phyloP scores from a whole-genome alignment of 1,140 invertebrate genomes.

The Carposina sasakii region DNA sequence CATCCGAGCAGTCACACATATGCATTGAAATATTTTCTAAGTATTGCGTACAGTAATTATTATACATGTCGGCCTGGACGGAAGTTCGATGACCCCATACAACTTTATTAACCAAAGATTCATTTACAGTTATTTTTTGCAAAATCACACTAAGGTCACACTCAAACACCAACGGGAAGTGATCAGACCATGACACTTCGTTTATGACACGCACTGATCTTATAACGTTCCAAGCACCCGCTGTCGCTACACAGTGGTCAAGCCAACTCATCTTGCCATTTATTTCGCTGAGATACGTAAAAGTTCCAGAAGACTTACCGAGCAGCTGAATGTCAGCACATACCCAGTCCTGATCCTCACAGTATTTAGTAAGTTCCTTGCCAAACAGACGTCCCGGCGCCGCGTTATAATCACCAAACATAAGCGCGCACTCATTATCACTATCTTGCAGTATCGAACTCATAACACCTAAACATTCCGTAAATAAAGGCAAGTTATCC shows the following conservation, averaged over 20 bases:
- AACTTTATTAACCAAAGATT: background rate
- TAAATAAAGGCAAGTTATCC: background rate
- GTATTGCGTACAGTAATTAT: background rate
- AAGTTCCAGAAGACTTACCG: background rate
- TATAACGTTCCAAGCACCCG: background rate
- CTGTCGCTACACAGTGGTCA: background rate
- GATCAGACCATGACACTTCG: background rate
- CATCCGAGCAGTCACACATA: background rate
- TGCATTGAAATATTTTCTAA: background rate
- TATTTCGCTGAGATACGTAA: background rate
- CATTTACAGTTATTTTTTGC: background rate
- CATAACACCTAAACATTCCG: background rate
- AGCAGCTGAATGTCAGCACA: background rate
- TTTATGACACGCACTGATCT: background rate
- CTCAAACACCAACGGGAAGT: background rate
- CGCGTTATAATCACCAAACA: background rate
- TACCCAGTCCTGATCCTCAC: constrained; percentile 1
- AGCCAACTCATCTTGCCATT: background rate
- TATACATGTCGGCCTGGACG: background rate
- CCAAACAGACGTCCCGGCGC: background rate
- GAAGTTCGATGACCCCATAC: background rate
- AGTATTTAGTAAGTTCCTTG: background rate
- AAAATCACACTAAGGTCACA: background rate
- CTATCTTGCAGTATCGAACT: background rate
- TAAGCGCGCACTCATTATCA: background rate